Base-by-base conservation (phyloP, 23 tunicate genomes). In the Halocynthia aurantium region DNA sequence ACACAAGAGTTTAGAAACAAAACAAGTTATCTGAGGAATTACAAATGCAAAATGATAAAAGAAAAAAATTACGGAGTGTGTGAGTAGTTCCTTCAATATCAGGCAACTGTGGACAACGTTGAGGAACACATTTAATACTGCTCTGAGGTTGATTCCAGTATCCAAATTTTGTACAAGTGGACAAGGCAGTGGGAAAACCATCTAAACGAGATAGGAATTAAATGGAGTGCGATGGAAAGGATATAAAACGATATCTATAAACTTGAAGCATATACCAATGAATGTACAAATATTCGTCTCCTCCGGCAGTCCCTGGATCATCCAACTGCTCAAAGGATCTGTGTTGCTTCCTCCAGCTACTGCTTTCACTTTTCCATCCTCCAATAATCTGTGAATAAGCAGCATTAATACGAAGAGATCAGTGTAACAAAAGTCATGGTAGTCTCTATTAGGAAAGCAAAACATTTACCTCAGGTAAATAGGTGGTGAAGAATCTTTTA, bases 131-230 rank as follows among this genome's bases (percentile, higher is more conserved):
- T 57, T 78, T 78, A 13, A 78, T 17, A 53, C 52, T 60, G 7
- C 52, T 13, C 12, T 79, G 65, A 18, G 89, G 83, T 19, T 73
- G 79, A 13, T 65, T 69, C 89, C 89, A 84, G 20, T 66, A 52
- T 12, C 77, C 83, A 78, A 53, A 78, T 62, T 70, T 70, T 21
- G 89, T 78, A 49, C 89, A 84, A 44, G 10, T 55, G 18, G 89
- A 67, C 51, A 70, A 55, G 17, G 67, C 70, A 6, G 69, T 21
- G 12, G 62, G 67, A 70, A 66, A 72, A 7, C 83, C 70, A 71
- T 70, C 89, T 84, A 73, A 52, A 55, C 57, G 19, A 40, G 10
- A 17, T 55, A 8, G 31, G 55, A 50, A 69, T 55, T 40, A 44
- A 13, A 58, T 58, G 15, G 17, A n/a, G n/a, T 13, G 17, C 17